A percentile compares a stretch with the other conserved stretches of the same genome.
phyloP scores from a whole-genome alignment of 2,113 vertebrate species.

The Leptocoma aspasia region DNA sequence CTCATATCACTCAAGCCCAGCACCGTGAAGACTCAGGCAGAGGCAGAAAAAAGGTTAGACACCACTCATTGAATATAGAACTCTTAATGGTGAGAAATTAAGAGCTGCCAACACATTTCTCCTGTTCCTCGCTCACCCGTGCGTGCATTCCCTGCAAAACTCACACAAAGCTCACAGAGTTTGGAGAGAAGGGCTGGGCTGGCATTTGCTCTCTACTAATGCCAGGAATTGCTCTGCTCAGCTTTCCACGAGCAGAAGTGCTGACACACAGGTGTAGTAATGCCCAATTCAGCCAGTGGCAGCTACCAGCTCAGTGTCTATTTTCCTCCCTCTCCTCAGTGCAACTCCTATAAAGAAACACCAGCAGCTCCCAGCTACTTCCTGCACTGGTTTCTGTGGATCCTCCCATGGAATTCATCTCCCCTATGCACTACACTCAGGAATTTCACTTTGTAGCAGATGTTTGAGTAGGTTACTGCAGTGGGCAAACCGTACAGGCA shows the following conservation, averaged over 20 bases:
- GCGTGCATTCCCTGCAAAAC: neutral
- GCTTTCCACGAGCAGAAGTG: neutral
- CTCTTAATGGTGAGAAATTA: neutral
- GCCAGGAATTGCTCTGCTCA: neutral
- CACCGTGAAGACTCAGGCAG: neutral
- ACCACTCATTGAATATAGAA: neutral
- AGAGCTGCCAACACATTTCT: neutral
- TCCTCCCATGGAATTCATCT: neutral
- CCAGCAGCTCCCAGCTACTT: neutral
- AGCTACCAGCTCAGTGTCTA: neutral
- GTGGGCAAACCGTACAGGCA: neutral
- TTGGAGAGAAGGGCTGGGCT: neutral
- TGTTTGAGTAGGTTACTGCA: neutral
- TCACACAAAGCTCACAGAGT: neutral
- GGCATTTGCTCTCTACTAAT: neutral
- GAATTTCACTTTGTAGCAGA: neutral
- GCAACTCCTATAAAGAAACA: neutral
- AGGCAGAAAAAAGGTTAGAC: neutral
- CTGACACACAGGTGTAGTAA: neutral
- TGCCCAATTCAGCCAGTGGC: neutral
- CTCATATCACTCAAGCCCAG: neutral
- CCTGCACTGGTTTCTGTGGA: neutral
- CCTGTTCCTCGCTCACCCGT: accelerated
- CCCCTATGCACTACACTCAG: no score
- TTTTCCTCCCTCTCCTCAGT: neutral